These are phyloP conservation scores for Galaxias olidus DNA, from an alignment of 2,797 vertebrate genomes.

Conservation along the genomic window DNA sequence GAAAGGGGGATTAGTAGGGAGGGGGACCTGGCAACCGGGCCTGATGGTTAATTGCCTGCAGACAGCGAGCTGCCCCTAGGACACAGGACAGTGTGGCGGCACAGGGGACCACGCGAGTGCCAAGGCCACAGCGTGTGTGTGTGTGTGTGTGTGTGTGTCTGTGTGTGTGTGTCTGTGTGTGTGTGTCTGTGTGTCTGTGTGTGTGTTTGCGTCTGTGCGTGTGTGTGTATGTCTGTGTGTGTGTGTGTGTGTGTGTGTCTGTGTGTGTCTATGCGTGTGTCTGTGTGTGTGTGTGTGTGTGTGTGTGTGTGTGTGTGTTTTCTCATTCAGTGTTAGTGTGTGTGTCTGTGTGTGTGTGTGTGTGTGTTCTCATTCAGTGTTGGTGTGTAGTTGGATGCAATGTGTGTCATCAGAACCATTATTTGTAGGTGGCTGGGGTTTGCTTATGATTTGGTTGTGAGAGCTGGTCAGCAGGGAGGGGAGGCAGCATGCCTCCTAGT, in stretches of 20 bases:
- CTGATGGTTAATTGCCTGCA: constrained; percentile 55
- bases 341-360: neutral
- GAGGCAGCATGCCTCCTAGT: constrained; percentile 29
- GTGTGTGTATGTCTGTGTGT: neutral
- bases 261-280: neutral
- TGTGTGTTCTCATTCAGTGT: no score
- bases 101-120: constrained; percentile 49
- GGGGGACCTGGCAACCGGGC: constrained; percentile 51
- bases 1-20: constrained; percentile 31
- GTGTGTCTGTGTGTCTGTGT: constrained; percentile 17
- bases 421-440: no score
- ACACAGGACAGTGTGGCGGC: constrained; percentile 36
- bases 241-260: neutral
- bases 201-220: constrained; percentile 5
- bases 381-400: neutral
- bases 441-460: no score
- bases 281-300: neutral
- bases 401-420: neutral
- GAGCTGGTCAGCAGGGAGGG: neutral
- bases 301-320: constrained; percentile 1
- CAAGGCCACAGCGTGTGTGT: constrained; percentile 16
- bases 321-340: neutral
- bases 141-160: constrained; percentile 17
- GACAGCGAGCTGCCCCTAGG: constrained; percentile 40
- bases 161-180: constrained; percentile 9